Percentiles rank a stretch among this genome's conserved stretches.
phyloP scores from a whole-genome alignment of 2,888 invertebrate genomes.

The Pardosa pseudoannulata region DNA sequence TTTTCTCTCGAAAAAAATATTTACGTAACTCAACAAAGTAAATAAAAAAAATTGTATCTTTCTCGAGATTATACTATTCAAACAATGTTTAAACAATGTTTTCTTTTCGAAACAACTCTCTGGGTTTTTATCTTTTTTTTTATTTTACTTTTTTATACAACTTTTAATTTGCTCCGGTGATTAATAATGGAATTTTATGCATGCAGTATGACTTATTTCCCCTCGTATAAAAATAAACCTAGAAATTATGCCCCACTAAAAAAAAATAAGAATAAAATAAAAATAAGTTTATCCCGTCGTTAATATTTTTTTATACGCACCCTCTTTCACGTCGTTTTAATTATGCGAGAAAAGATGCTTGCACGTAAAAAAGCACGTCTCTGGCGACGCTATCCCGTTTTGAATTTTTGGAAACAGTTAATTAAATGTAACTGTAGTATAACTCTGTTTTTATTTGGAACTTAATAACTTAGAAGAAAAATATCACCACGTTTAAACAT shows the following conservation, averaged over 20 bases:
- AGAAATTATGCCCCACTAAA: neutral
- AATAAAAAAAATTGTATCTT: too few relatives aligned
- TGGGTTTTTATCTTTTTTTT: neutral
- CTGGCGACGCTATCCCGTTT: neutral
- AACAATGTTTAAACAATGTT: too few relatives aligned
- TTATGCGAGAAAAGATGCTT: neutral
- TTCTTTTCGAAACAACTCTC: too few relatives aligned
- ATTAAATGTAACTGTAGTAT: neutral
- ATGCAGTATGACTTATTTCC: neutral
- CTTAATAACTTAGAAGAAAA: neutral
- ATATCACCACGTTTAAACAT: neutral
- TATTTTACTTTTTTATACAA: neutral
- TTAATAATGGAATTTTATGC: neutral
- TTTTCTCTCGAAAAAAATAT: too few relatives aligned
- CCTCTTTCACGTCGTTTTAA: neutral
- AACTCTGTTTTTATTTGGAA: neutral
- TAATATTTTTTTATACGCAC: neutral
- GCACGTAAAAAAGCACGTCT: neutral
- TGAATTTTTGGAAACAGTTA: neutral
- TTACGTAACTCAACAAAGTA: too few relatives aligned
- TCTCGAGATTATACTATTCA: too few relatives aligned
- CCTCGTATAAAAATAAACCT: neutral
- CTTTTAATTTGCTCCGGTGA: neutral
- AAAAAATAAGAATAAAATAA: too few relatives aligned
- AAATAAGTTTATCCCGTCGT: too few relatives aligned